A percentile compares a stretch with the other conserved stretches of the same genome.
These are phyloP conservation scores for Deroptyus accipitrinus DNA, from an alignment of 2,113 vertebrate genomes.

Conservation along the genomic window DNA sequence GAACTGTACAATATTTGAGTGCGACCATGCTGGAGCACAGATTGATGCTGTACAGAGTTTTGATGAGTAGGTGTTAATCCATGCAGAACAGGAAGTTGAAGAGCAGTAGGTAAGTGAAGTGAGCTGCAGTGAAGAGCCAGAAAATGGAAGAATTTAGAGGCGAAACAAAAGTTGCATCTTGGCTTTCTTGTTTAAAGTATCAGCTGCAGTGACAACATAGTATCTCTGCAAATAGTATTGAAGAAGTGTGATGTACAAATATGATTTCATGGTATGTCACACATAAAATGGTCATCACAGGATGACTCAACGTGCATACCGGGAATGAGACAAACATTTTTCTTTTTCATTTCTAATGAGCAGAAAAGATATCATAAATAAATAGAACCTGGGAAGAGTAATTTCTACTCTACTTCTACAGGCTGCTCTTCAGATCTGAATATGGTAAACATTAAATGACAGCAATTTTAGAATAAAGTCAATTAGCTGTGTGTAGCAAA, in stretches of 20 bases:
- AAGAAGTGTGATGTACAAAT: neutral
- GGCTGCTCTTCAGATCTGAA: neutral
- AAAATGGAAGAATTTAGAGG: neutral
- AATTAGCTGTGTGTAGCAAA: slow-evolving; percentile 49
- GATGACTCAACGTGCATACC: neutral
- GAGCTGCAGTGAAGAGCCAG: neutral
- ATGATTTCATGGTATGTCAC: neutral
- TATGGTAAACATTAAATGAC: neutral
- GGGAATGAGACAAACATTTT: neutral
- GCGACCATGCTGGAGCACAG: neutral
- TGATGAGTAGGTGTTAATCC: neutral
- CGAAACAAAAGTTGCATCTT: neutral
- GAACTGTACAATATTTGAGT: neutral
- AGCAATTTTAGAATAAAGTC: slow-evolving; percentile 51
- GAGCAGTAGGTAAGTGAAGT: neutral
- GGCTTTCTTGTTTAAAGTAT: neutral
- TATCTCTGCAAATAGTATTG: neutral
- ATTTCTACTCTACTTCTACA: neutral
- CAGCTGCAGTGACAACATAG: neutral
- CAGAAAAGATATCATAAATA: neutral
- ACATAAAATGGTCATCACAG: rapidly evolving
- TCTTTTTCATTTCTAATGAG: neutral
- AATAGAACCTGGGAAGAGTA: neutral
- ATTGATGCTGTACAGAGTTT: neutral
- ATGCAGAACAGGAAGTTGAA: neutral